Percentiles rank a stretch among this genome's conserved stretches.
Evolutionary conservation across 2,113 vertebrate species (phyloP).

Genomic region (Silurus meridionalis): DNA sequence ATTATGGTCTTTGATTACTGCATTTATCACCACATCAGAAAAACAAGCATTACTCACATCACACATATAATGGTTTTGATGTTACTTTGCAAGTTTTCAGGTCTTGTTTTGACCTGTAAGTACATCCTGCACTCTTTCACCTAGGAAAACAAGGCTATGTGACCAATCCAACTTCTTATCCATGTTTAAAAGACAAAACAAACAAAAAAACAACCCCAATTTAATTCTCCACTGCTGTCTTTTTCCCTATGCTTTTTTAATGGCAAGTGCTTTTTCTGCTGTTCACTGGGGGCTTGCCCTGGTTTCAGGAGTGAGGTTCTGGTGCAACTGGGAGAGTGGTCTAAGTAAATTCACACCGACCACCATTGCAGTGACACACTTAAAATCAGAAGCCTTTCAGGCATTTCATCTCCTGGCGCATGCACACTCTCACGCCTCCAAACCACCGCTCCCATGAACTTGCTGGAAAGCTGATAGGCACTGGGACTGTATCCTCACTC

Average conservation of each 20-base stretch:
- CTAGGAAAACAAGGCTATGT: constrained; percentile 53
- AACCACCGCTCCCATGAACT: constrained; percentile 16
- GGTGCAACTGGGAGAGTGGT: constrained; percentile 55
- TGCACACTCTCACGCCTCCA: constrained; percentile 25
- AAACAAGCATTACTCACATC: neutral
- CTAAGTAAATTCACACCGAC: constrained; percentile 64
- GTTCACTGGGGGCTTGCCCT: constrained; percentile 77
- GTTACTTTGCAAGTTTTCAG: neutral
- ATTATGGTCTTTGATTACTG: constrained; percentile 21
- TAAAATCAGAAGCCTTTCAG: constrained; percentile 48
- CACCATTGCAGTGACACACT: constrained; percentile 73
- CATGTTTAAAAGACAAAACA: constrained; percentile 16
- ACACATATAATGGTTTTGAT: neutral
- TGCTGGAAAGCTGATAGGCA: constrained; percentile 22
- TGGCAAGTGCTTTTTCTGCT: constrained; percentile 69
- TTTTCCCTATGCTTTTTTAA: constrained; percentile 40
- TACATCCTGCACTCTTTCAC: neutral
- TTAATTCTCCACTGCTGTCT: neutral
- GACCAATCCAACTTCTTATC: constrained; percentile 68
- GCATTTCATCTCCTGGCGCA: constrained; percentile 7
- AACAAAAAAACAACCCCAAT: no score
- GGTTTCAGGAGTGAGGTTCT: constrained; percentile 73
- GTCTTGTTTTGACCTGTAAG: neutral
- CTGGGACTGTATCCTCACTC: constrained; percentile 11
- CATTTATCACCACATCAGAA: neutral